Base-by-base conservation (phyloP, 2,797 vertebrate genomes). In the Anas bahamensis region DNA sequence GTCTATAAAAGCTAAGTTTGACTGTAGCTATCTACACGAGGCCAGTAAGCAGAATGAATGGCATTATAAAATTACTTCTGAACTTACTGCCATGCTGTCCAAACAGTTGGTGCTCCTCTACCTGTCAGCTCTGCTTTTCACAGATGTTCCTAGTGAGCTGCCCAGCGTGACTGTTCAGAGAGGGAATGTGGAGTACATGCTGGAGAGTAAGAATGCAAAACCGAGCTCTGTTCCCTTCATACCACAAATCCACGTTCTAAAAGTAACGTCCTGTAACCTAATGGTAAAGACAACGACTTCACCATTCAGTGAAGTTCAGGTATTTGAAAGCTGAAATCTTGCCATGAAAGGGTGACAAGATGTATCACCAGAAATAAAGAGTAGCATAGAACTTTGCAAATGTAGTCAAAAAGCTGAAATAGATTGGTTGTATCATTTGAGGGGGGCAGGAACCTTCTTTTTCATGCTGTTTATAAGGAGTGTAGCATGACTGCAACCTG, bases 121-220 rank as follows among this genome's bases (percentile, higher is more conserved):
- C 29, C 33, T 81, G 59, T 46, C 3, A 3, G 31, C 23, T 70
- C 57, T 72, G 37, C 77, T 73, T 83, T 78, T 50, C 66, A 63
- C 18, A 61, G 56, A 31, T 78, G 33, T 18, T 59, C 16, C 17
- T 59, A 31, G 16, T 77, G 42, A 91, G 59, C 56, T 88, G 66
- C 46, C 42, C 52, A 53, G 23, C 5, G 7, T 13, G 19, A 9
- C 41, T 77, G 11, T 61, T 95, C 52, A 91, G 82, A 65, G 48
- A 41, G 39, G n/a, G 39, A 72, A 87, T 87, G 86, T 65, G 79
- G 28, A 72, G 29, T 57, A 50, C 42, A 50, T 41, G n/a, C 17
- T 57, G 53, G 29, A 68, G 75, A 92, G 63, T 21, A 73, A 64
- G 82, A 83, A 78, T n/a, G 28, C 66, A 89, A 90, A 92, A 89